Base-by-base conservation (phyloP, 30 jellyfish, hydroid and myxozoan species). In the Rhopilema esculentum region DNA sequence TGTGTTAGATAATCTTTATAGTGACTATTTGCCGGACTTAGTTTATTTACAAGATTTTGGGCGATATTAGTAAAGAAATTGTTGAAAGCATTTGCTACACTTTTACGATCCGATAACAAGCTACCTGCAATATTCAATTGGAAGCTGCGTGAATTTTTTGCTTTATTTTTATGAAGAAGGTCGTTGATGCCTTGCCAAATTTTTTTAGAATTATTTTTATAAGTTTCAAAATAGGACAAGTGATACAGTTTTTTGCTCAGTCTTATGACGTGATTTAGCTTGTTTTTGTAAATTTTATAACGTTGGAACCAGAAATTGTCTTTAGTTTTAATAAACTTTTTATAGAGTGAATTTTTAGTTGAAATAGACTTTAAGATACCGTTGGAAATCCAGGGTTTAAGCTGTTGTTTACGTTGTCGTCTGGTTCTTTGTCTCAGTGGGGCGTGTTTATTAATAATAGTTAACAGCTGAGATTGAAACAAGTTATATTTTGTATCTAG, bases 1-100 rank as follows among this genome's bases (percentile, higher is more conserved):
- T n/a, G n/a, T n/a, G n/a, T n/a, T n/a, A n/a, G n/a, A n/a, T n/a
- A n/a, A n/a, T n/a, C n/a, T n/a, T n/a, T n/a, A n/a, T n/a, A n/a
- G n/a, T n/a, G n/a, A n/a, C n/a, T n/a, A n/a, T n/a, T n/a, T n/a
- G n/a, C n/a, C n/a, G n/a, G n/a, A n/a, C n/a, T n/a, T n/a, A n/a
- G n/a, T n/a, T n/a, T n/a, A n/a, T n/a, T n/a, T n/a, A n/a, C n/a
- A n/a, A n/a, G n/a, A n/a, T n/a, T n/a, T n/a, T n/a, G n/a, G 21
- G 92, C 92, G 24, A 83, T 49, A 49, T 71, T 71, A 28, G 89
- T 28, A 51, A 57, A 83, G 52, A 83, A 69, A 40, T 69, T 71
- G 40, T 83, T 83, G 85, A 83, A 83, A 69, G 52, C 49, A 23
- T 83, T 83, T 20, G 92, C 89, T 21, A 83, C 92, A 16, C 21